Evolutionary conservation across 2,113 vertebrate species (phyloP).

Genomic region (Hyaena hyaena): DNA sequence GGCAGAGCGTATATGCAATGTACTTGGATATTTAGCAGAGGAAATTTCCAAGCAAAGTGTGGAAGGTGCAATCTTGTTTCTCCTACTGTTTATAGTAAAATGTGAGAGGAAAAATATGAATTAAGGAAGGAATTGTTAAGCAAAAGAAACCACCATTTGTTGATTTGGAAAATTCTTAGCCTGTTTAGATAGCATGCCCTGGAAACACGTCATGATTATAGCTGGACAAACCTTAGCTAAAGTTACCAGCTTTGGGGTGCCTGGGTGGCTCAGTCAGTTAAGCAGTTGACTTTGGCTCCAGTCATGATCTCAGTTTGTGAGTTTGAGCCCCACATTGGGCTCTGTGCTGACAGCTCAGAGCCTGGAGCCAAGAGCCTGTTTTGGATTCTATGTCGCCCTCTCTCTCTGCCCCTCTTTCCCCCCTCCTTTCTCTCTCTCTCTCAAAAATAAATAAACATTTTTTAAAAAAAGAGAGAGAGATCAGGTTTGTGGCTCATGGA

Average conservation of each 20-base stretch:
- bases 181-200: not conserved
- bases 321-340: too few species aligned
- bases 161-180: not conserved
- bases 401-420: too few species aligned
- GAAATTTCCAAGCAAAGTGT: not conserved
- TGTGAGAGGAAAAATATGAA: not conserved
- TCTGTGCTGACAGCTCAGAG: too few species aligned
- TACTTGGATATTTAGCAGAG: not conserved
- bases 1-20: not conserved
- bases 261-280: too few species aligned
- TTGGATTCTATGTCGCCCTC: too few species aligned
- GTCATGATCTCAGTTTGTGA: too few species aligned
- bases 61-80: not conserved
- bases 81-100: not conserved
- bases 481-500: not conserved
- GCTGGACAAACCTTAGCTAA: not conserved
- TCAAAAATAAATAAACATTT: too few species aligned
- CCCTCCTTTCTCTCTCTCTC: too few species aligned
- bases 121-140: not conserved
- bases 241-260: too few species aligned
- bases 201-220: not conserved
- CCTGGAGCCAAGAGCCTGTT: too few species aligned
- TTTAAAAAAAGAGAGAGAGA: not conserved
- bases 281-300: too few species aligned
- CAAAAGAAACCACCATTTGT: not conserved